Evolutionary conservation across 1,140 invertebrate genomes (phyloP).

Genomic region (Dreissena polymorpha): DNA sequence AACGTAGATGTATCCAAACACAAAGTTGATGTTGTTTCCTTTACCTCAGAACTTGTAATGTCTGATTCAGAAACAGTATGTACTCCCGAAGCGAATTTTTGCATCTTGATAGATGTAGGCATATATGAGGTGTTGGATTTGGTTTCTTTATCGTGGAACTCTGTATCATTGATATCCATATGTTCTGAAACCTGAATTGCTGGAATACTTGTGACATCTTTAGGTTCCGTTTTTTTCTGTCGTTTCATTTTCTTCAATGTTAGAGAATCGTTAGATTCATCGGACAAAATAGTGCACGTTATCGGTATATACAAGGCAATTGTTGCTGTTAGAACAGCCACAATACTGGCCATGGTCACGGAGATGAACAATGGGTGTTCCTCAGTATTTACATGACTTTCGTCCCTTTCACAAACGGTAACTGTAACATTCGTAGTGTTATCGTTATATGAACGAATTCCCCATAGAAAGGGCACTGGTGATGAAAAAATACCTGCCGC

Average conservation of each 20-base stretch:
- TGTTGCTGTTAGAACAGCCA: not conserved
- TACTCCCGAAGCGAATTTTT: no score
- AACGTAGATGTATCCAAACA: no score
- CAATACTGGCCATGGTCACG: not conserved
- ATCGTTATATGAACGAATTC: not conserved
- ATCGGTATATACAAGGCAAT: slow-evolving; percentile 8
- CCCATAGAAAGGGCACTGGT: slow-evolving; percentile 15
- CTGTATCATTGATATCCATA: not conserved
- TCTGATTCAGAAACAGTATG: no score
- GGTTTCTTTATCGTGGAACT: not conserved
- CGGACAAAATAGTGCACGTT: no score
- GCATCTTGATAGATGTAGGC: no score
- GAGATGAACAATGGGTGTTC: not conserved
- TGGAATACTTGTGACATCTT: no score
- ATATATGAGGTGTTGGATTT: no score
- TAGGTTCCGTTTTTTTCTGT: not conserved
- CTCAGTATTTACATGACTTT: not conserved
- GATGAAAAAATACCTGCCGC: not conserved
- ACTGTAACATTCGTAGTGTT: not conserved
- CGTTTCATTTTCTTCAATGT: not conserved
- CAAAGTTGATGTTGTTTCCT: no score
- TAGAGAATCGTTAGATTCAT: no score
- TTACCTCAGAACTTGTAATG: no score
- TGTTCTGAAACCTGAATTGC: not conserved
- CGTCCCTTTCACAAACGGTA: slow-evolving; percentile 19